Evolutionary conservation across 2,113 vertebrate genomes (phyloP), one percentile per base, ranked within the genome.

Genomic region (Tamias sibiricus): DNA sequence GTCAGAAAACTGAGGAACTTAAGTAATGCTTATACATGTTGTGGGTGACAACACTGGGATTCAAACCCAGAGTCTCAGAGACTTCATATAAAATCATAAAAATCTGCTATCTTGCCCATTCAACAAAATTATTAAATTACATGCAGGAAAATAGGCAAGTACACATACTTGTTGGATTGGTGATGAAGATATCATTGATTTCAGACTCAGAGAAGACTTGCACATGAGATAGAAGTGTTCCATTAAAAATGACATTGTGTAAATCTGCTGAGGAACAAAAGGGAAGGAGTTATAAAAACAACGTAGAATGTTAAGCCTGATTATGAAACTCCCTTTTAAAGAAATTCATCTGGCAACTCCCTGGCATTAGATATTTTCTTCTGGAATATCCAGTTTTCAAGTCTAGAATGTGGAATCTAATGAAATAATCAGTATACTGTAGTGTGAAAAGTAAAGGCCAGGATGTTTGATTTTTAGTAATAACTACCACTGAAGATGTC

Each of bases 121-220:
- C 22, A 92, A n/a, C 57, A 83, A 87, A 96, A 64, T 92, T 68
- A 37, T 62, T 91, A 86, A 89, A 57, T 72, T 52, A 28, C 37
- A 4, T 94, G 0, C 49, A 71, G n/a, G 32, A 42, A 84, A 86
- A 82, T 49, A 47, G 20, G 24, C 49, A 69, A n/a, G 5, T 64
- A 13, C 71, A 68, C n/a, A 19, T 66, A 47, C 28, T 66, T 83
- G 75, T 76, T n/a, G 16, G 14, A 66, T 81, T 40, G 66, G 30
- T 62, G 26, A 64, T 80, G 30, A 93, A 24, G 57, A 19, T 44
- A 13, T 71, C 44, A 28, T 52, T 68, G 37, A 35, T 88, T n/a
- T 93, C 49, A 93, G 57, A 71, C 26, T 95, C 71, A 57, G 32
- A 90, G 47, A 94, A 92, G 32, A 40, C 17, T n/a, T 94, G 24